phyloP scores from a whole-genome alignment of 2,797 vertebrate species.

The Tragelaphus eurycerus region DNA sequence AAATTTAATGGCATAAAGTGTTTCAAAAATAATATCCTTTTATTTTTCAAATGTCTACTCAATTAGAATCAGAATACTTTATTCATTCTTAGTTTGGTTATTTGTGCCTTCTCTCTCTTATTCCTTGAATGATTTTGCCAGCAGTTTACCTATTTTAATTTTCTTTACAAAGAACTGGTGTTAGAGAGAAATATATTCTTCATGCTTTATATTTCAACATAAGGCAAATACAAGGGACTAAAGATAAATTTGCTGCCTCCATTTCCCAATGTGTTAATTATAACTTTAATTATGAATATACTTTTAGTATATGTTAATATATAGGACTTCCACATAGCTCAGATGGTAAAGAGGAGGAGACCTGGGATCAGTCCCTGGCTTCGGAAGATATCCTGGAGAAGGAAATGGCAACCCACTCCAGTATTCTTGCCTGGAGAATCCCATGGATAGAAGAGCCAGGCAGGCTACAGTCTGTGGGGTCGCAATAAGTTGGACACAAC shows the following conservation, averaged over 20 bases:
- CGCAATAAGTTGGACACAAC: background rate
- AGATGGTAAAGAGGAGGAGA: background rate
- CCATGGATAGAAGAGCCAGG: background rate
- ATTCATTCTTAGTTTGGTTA: background rate
- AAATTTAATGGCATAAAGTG: background rate
- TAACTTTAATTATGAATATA: background rate
- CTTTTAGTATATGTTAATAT: background rate
- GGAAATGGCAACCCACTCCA: background rate
- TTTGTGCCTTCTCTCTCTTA: background rate
- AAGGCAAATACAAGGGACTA: background rate
- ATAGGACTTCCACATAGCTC: background rate
- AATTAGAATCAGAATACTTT: background rate
- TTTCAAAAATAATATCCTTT: background rate
- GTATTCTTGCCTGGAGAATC: background rate
- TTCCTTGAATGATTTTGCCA: background rate
- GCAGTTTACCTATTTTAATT: background rate
- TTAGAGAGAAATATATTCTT: background rate
- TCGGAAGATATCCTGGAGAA: background rate
- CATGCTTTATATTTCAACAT: background rate
- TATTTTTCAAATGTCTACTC: background rate
- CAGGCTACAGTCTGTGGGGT: background rate
- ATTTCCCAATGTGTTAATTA: background rate
- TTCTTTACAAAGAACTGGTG: background rate
- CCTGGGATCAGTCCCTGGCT: background rate
- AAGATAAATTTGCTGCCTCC: background rate